A percentile compares a stretch with the other conserved stretches of the same genome.
Conservation (phyloP, 2,113 vertebrate genomes). For the Mustelus asterias region DNA sequence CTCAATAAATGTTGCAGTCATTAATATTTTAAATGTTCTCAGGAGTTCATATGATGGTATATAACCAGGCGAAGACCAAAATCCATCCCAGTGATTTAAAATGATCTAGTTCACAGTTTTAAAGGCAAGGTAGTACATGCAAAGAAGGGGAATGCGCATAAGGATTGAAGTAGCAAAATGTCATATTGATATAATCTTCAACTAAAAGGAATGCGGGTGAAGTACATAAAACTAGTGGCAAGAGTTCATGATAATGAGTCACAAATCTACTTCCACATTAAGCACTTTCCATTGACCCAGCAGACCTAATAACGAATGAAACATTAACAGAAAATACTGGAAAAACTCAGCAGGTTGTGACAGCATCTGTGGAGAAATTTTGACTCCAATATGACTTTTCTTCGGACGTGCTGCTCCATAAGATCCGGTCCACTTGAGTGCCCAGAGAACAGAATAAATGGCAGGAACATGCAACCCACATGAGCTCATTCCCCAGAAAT, state of each 20-base stretch:
- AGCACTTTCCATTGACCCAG: background rate
- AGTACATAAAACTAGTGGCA: background rate
- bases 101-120: background rate
- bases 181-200: background rate
- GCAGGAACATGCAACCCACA: background rate
- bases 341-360: too few relatives aligned
- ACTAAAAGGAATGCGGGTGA: background rate
- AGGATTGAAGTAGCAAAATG: background rate
- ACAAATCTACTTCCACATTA: background rate
- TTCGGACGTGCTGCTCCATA: too few relatives aligned
- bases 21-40: background rate
- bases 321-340: background rate
- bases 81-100: background rate
- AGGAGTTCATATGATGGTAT: background rate
- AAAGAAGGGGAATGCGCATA: background rate
- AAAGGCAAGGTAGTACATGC: background rate
- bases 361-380: too few relatives aligned
- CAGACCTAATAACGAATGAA: background rate
- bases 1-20: background rate
- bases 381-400: too few relatives aligned
- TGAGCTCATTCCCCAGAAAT: background rate
- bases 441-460: background rate
- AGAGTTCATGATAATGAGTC: background rate
- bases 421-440: too few relatives aligned
- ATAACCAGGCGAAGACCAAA: background rate